Conservation (phyloP, 2,113 vertebrate genomes). For the Mobula hypostoma region DNA sequence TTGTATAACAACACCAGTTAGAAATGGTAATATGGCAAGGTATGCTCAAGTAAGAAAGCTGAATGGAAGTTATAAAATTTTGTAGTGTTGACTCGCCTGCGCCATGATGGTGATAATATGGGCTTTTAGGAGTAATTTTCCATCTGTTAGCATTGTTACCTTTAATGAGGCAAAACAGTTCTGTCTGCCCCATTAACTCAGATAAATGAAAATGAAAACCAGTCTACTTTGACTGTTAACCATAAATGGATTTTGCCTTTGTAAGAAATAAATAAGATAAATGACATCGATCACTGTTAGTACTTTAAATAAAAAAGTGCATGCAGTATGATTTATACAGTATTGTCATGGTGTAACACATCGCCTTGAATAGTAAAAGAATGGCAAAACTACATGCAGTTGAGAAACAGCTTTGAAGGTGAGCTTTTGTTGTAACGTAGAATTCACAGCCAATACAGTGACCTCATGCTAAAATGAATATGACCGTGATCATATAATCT, state of each 20-base stretch:
- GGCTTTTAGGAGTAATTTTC: not conserved
- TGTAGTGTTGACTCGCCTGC: not conserved
- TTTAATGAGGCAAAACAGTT: not conserved
- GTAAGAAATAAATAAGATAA: not conserved
- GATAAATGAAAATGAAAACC: not conserved
- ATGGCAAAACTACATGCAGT: too few species aligned
- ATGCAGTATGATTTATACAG: not conserved
- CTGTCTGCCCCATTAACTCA: not conserved
- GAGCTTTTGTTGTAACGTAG: too few species aligned
- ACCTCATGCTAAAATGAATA: too few species aligned
- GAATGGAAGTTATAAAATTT: not conserved
- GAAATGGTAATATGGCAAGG: not conserved
- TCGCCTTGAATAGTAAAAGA: not conserved
- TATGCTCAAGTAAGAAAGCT: not conserved
- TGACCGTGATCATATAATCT: too few species aligned
- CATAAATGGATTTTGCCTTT: not conserved
- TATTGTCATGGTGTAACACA: not conserved
- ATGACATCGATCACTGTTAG: not conserved
- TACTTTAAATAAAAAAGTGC: not conserved
- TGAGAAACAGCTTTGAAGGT: too few species aligned
- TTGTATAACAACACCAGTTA: not conserved
- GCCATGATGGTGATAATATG: not conserved
- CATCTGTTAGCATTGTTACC: not conserved
- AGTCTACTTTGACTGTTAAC: not conserved
- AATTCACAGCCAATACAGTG: too few species aligned